phyloP scores from a whole-genome alignment of 2,113 vertebrate species.

The Muntiacus reevesi region DNA sequence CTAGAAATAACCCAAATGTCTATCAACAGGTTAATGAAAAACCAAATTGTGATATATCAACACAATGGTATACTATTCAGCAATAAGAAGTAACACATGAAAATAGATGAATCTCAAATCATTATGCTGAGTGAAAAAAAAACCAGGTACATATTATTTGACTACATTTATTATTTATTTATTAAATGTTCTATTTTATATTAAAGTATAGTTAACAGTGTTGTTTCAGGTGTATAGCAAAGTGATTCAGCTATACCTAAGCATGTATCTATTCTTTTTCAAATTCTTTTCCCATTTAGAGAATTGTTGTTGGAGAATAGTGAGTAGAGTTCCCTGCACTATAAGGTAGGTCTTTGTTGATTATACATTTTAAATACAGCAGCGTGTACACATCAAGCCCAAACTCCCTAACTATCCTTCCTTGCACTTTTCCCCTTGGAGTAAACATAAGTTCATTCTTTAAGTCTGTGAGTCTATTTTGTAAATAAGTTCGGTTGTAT shows the following conservation, averaged over 20 bases:
- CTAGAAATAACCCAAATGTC: neutral
- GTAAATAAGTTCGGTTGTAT: neutral
- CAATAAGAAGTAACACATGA: neutral
- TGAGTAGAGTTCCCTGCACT: neutral
- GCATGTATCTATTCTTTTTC: neutral
- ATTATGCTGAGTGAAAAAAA: neutral
- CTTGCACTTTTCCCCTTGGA: neutral
- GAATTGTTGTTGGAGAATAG: neutral
- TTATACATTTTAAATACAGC: neutral
- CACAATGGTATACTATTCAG: neutral
- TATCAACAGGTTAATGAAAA: neutral
- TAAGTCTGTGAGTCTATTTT: neutral
- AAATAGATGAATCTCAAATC: neutral
- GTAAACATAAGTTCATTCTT: neutral
- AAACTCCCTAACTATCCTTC: neutral
- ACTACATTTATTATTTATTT: neutral
- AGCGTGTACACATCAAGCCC: neutral
- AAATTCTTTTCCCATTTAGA: neutral
- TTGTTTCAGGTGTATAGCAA: neutral
- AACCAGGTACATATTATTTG: rapidly evolving
- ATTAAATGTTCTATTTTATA: neutral
- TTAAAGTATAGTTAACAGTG: neutral
- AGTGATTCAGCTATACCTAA: neutral
- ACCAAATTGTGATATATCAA: neutral
- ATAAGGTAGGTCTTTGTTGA: neutral